Conservation (phyloP, 2,797 vertebrate species). For the Silurus lanzhouensis region DNA sequence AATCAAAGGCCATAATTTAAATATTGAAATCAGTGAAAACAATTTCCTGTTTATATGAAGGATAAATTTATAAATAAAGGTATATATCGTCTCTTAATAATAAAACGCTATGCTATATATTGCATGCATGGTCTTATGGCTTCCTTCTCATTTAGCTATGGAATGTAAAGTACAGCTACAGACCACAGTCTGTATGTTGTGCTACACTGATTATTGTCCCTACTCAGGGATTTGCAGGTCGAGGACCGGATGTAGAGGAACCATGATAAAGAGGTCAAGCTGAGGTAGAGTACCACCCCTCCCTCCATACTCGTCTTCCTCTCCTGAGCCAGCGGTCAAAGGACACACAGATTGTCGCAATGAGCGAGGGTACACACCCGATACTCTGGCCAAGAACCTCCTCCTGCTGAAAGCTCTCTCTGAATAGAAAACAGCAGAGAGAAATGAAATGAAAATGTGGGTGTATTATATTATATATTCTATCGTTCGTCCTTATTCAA, state of each 20-base stretch:
- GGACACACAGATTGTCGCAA: constrained; percentile 2
- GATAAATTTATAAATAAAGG: too few relatives aligned
- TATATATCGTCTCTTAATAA: too few relatives aligned
- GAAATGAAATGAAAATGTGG: background rate
- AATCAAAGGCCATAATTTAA: too few relatives aligned
- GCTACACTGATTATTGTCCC: background rate
- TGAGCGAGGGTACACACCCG: constrained; percentile 15
- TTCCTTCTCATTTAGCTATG: background rate
- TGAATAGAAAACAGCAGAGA: background rate
- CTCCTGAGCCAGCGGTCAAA: constrained; percentile 30
- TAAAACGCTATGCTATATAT: too few relatives aligned
- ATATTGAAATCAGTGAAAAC: too few relatives aligned
- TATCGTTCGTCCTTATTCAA: background rate
- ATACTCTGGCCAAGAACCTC: constrained; percentile 3
- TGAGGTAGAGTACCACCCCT: constrained; percentile 7
- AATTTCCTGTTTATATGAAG: too few relatives aligned
- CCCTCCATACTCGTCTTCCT: constrained; percentile 43
- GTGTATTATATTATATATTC: background rate
- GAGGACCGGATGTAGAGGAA: constrained; percentile 27
- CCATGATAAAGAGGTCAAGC: constrained; percentile 36
- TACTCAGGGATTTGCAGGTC: background rate
- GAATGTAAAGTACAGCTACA: background rate
- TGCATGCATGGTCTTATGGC: too few relatives aligned
- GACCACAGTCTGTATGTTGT: background rate
- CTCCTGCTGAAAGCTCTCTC: background rate